These are phyloP conservation scores for Bombus soroeensis DNA, from an alignment of 1,140 invertebrate genomes.

Conservation along the genomic window DNA sequence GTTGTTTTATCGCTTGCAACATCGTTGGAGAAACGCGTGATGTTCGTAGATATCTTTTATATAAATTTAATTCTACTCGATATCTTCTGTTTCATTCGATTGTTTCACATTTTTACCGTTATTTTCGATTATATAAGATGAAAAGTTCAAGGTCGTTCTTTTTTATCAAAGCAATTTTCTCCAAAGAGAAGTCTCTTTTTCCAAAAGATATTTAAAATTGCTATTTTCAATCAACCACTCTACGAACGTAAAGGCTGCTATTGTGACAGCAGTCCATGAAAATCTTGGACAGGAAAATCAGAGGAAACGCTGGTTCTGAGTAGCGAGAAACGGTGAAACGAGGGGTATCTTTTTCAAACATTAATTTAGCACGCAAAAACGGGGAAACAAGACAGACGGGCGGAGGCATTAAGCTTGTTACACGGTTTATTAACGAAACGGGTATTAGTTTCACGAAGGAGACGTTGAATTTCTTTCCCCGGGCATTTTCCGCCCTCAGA, in stretches of 20 bases:
- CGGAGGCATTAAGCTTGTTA: constrained; percentile 8
- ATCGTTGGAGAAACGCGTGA: too few relatives aligned
- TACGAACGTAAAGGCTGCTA: neutral
- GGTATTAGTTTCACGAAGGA: constrained; percentile 11
- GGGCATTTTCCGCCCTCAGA: neutral
- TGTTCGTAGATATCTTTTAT: neutral
- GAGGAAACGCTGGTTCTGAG: neutral
- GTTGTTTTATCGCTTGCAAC: neutral
- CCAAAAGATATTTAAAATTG: neutral
- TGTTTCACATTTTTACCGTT: neutral
- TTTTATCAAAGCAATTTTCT: neutral
- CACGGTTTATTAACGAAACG: constrained; percentile 42
- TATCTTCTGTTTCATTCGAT: too few relatives aligned
- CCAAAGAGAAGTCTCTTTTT: too few relatives aligned
- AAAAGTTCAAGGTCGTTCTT: neutral
- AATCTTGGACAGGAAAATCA: constrained; percentile 7
- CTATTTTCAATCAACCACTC: neutral
- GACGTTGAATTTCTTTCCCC: constrained; percentile 3
- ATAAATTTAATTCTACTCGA: neutral
- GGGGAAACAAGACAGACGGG: neutral
- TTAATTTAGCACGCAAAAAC: constrained; percentile 44
- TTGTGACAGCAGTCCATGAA: neutral
- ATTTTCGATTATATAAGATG: neutral
- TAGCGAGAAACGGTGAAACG: constrained; percentile 5
- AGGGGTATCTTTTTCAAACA: constrained; percentile 52